Conservation (phyloP, 2,797 vertebrate species). For the Botia almorhae region DNA sequence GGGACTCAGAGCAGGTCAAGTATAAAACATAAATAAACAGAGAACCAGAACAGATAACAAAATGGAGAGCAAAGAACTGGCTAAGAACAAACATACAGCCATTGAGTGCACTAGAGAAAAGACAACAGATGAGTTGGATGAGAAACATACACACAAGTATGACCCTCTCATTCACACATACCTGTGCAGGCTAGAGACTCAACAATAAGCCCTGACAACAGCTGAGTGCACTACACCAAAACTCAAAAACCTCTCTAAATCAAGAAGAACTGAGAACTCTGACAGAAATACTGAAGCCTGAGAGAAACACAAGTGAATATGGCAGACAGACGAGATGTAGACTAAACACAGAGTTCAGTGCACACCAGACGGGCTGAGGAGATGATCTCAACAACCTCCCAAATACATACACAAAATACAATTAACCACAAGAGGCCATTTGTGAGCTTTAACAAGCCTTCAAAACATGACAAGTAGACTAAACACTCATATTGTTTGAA, state of each 20-base stretch:
- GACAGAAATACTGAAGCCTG: constrained; percentile 34
- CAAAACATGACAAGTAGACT: constrained; percentile 10
- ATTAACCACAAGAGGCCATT: constrained; percentile 27
- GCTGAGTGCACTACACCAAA: constrained; percentile 3
- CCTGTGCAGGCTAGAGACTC: constrained; percentile 2
- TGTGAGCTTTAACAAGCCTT: background rate
- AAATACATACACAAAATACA: constrained; percentile 18
- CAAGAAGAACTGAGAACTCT: constrained; percentile 6
- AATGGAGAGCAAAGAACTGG: background rate
- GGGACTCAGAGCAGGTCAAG: background rate
- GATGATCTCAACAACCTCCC: constrained; percentile 26
- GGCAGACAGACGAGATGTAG: constrained; percentile 31
- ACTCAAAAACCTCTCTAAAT: background rate
- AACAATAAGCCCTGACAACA: too few relatives aligned
- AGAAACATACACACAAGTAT: background rate
- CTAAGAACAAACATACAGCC: too few relatives aligned
- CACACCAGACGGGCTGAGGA: background rate
- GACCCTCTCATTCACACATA: background rate
- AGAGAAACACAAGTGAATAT: constrained; percentile 26
- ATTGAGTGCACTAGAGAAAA: too few relatives aligned
- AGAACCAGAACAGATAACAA: background rate
- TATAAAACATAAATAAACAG: background rate
- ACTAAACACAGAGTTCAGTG: constrained; percentile 48
- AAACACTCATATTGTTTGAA: constrained; percentile 12
- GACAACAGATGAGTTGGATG: background rate